A percentile compares a stretch with the other conserved stretches of the same genome.
Evolutionary conservation across 2,113 vertebrate species (phyloP).

Genomic region (Ptilonorhynchus violaceus): DNA sequence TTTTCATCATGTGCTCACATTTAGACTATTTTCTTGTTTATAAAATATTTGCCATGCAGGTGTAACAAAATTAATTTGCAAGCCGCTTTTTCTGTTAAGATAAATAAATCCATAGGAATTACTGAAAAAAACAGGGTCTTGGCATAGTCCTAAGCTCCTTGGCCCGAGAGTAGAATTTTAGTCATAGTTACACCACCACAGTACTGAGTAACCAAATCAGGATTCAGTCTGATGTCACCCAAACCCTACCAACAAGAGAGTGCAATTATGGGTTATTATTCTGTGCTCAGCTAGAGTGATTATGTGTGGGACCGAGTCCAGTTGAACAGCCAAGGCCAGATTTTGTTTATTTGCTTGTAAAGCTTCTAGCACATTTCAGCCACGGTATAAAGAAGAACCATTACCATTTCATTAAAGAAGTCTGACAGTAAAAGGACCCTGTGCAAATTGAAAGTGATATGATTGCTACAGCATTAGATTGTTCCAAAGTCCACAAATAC

Average conservation of each 20-base stretch:
- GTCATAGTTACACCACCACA: neutral
- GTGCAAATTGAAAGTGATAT: neutral
- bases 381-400: neutral
- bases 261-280: neutral
- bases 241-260: neutral
- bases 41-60: neutral
- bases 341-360: slow-evolving; percentile 30
- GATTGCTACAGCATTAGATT: neutral
- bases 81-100: neutral
- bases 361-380: neutral
- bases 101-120: slow-evolving; percentile 6
- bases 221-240: neutral
- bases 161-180: neutral
- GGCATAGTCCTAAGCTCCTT: neutral
- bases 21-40: neutral
- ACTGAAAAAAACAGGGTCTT: neutral
- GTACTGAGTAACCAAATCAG: neutral
- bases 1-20: neutral
- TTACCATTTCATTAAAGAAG: neutral
- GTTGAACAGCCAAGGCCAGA: neutral
- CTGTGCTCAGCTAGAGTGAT: neutral
- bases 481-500: neutral
- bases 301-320: neutral
- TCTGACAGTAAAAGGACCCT: neutral
- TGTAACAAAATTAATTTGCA: neutral